Base-by-base conservation (phyloP, 2,888 invertebrate genomes). In the Deilephila elpenor region DNA sequence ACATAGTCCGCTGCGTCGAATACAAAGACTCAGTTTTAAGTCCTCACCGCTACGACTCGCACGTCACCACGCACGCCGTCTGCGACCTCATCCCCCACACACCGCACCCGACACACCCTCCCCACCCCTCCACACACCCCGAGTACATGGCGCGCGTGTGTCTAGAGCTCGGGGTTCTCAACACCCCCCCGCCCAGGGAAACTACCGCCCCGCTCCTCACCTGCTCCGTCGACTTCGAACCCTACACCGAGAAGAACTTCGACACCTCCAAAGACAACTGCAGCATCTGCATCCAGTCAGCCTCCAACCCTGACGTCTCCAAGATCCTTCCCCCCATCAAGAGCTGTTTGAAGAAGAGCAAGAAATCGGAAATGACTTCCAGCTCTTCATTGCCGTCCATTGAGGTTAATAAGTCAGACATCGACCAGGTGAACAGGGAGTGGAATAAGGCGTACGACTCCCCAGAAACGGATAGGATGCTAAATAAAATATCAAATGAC, bases 401-500 rank as follows among this genome's bases (percentile, higher is more conserved):
- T 70, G 90, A 91, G 73, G 81, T 87, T 3, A 86, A 83, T 5
- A 88, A 90, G 74, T 89, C 92, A 0, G 90, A 92, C 70, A 91
- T 90, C 67, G 91, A 92, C 74, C 88, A 90, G 81, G 90, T 91
- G 59, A 93, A 92, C 75, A 86, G 88, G 74, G 89, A 92, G 77
- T 91, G 92, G 90, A 90, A 90, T 34, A 88, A 87, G 77, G 89
- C 91, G 51, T 92, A 93, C 80, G 88, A 91, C 76, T 87, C 88
- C 0, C 89, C 91, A 0, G 91, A 92, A 73, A 88, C 93, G 53
- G 96, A 96, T 80, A 96, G 96, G 74, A 97, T 98, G 95, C 91
- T 98, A 71, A 96, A 97, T 91, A 96, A 97, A 86, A 98, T 98
- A 83, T 96, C 97, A 1, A 96, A 97, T 84, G 98, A 98, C 91